These are phyloP conservation scores for Drosophila helvetica DNA, from an alignment of 2,888 invertebrate species.

Conservation along the genomic window DNA sequence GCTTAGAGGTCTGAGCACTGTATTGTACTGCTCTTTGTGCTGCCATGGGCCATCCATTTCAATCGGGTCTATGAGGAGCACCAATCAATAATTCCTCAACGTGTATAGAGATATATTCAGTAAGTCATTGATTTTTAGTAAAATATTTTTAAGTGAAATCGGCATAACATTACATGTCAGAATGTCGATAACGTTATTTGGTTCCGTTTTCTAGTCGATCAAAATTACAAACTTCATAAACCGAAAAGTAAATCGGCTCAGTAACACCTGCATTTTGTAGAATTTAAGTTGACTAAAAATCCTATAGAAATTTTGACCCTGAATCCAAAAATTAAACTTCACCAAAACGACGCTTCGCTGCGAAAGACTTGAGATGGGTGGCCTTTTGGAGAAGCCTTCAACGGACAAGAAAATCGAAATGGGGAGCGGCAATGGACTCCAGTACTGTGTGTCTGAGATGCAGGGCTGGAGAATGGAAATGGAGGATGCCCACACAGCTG, in stretches of 20 bases:
- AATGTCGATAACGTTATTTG: background rate
- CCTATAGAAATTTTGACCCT: background rate
- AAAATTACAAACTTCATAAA: background rate
- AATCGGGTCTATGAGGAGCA: too few relatives aligned
- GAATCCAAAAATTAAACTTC: background rate
- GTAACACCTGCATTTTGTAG: too few relatives aligned
- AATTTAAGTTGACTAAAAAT: background rate
- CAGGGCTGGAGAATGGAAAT: slow-evolving; percentile 98
- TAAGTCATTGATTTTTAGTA: too few relatives aligned
- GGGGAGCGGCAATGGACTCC: slow-evolving; percentile 88
- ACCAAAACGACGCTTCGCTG: background rate
- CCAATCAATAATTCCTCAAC: too few relatives aligned
- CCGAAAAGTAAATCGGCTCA: too few relatives aligned
- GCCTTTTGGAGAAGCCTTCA: slow-evolving; percentile 12
- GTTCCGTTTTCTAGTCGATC: background rate
- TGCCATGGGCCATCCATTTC: too few relatives aligned
- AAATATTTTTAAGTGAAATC: too few relatives aligned
- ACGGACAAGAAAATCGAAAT: slow-evolving; percentile 9
- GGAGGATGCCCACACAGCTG: slow-evolving; percentile 98
- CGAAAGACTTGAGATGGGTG: slow-evolving; percentile 11
- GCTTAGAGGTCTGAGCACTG: too few relatives aligned
- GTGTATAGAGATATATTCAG: too few relatives aligned
- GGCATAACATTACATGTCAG: background rate
- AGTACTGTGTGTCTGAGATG: slow-evolving; percentile 95
- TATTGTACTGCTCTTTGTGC: too few relatives aligned